Evolutionary conservation across 2,113 vertebrate species (phyloP), one percentile per base, ranked within the genome.

Genomic region (Barbus barbus): DNA sequence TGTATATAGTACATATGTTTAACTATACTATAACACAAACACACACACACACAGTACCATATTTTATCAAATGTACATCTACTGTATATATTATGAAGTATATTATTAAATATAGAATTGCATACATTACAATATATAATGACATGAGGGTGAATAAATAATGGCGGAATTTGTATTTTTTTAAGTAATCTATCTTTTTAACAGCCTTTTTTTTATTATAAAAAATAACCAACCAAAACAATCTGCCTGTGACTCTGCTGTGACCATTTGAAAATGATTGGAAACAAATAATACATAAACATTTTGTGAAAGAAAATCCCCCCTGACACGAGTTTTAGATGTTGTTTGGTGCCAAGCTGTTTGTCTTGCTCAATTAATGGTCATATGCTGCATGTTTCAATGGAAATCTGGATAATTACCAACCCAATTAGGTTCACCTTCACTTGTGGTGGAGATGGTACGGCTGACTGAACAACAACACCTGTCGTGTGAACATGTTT

Each of bases 351-450:
- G 71, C 85, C 36, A 36, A 79, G 44, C 60, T 85, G 48, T 77
- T 86, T 75, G 63, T 82, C 87, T 90, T 88, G 87, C 92, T 85
- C 46, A 90, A 89, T 91, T 90, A 90, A 87, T 88, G 81, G 76
- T 85, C 81, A 77, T 78, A 82, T 87, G 73, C 61, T 88, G 31
- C 4, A 16, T 31, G 78, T 67, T 89, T 90, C 79, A 90, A 85
- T 85, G 51, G 51, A 83, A 89, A 88, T 90, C 69, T 86, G 87
- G 87, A 87, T 88, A 91, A 92, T 92, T 90, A 87, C 51, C 85
- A 82, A 67, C 76, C 86, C 72, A 86, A 88, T 90, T 83, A 85
- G 80, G 73, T 69, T 91, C 48, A 89, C 78, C 56, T 83, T 87
- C 80, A 36, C 31, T 11, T 81, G 46, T 58, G 69, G 36, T 83